Evolutionary conservation across 2,113 vertebrate genomes (phyloP).

Genomic region (Aleadryas rufinucha): DNA sequence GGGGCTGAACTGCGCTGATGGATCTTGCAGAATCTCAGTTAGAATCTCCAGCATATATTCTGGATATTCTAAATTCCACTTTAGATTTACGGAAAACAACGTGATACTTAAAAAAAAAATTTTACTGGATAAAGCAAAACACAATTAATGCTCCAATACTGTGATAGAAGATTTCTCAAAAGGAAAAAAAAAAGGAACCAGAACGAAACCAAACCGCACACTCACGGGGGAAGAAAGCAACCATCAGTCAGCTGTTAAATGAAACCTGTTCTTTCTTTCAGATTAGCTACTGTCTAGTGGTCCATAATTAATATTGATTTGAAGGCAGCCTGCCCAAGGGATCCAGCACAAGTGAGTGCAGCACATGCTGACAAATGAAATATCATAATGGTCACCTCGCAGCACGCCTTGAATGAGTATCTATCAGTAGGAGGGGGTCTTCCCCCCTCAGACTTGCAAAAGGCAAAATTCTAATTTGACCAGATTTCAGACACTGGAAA

Average conservation of each 20-base stretch:
- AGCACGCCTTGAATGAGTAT: neutral
- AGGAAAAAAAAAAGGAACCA: neutral
- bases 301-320: conserved; percentile 55
- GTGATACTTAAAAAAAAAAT: neutral
- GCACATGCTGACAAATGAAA: conserved; percentile 32
- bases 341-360: conserved; percentile 22
- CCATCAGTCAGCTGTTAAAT: conserved; percentile 16
- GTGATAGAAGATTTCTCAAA: neutral
- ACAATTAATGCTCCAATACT: neutral
- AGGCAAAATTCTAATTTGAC: neutral
- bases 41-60: neutral
- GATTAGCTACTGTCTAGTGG: conserved; percentile 41
- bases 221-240: neutral
- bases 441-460: neutral
- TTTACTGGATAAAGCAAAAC: neutral
- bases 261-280: conserved; percentile 38
- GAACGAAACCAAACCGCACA: neutral
- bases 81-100: neutral
- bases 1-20: neutral
- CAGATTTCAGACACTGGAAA: conserved; percentile 3
- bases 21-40: neutral
- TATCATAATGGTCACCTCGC: neutral
- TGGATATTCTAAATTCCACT: neutral
- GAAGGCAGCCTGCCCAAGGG: conserved; percentile 36
- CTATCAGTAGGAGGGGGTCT: neutral